These are phyloP conservation scores for Rynchops niger DNA, from an alignment of 2,113 vertebrate genomes.

Conservation along the genomic window DNA sequence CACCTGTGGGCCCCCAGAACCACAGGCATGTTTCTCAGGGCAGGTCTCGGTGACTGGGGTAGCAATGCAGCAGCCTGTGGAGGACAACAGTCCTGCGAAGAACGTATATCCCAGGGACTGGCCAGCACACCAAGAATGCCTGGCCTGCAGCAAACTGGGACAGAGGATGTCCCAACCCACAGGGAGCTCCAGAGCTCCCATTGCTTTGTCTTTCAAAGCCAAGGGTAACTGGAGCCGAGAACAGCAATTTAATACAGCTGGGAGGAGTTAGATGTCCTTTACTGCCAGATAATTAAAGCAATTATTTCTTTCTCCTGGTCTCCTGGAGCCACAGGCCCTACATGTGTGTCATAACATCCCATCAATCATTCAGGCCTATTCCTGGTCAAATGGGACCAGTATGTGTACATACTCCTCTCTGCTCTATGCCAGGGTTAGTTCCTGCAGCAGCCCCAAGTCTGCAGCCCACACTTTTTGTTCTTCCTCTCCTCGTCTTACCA, in stretches of 20 bases:
- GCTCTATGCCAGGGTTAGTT: neutral
- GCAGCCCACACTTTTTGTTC: neutral
- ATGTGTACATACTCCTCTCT: neutral
- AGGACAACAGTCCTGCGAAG: neutral
- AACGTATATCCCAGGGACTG: neutral
- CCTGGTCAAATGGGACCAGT: neutral
- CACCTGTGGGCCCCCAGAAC: neutral
- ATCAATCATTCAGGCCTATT: neutral
- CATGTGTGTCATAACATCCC: neutral
- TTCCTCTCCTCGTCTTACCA: neutral
- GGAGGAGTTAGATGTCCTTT: neutral
- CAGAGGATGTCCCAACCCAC: neutral
- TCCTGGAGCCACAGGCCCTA: neutral
- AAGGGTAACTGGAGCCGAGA: neutral
- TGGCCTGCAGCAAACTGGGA: neutral
- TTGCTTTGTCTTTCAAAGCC: neutral
- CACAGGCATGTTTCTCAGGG: fast-evolving
- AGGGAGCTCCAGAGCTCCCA: neutral
- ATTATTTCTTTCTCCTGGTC: neutral
- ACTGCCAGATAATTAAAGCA: neutral
- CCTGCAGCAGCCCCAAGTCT: neutral
- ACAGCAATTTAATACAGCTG: neutral
- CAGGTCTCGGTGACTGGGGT: neutral
- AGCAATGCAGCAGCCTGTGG: neutral
- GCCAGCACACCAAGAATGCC: neutral